phyloP scores from a whole-genome alignment of 1,140 invertebrate genomes.

The Drosophila mayri region DNA sequence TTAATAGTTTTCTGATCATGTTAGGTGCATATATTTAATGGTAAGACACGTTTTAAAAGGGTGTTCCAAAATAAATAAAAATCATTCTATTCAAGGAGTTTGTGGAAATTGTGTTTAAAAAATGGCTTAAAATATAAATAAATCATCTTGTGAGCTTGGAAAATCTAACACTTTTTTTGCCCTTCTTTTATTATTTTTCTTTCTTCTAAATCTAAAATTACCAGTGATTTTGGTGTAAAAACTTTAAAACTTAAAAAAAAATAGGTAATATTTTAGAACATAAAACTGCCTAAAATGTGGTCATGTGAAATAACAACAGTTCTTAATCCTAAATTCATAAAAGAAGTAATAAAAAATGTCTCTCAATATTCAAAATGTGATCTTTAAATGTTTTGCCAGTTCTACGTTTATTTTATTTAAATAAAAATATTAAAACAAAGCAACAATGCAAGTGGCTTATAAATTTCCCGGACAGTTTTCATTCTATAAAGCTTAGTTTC shows the following conservation, averaged over 20 bases:
- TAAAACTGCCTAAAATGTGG: not conserved
- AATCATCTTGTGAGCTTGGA: too few species aligned
- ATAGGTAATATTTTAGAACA: not conserved
- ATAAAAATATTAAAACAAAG: not conserved
- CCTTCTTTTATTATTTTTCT: too few species aligned
- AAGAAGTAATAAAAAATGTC: not conserved
- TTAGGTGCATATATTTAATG: not conserved
- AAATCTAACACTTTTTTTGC: too few species aligned
- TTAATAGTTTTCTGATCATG: not conserved
- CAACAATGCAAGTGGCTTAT: not conserved
- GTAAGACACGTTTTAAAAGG: too few species aligned
- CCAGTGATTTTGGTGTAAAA: not conserved
- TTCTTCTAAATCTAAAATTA: not conserved
- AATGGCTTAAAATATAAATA: not conserved
- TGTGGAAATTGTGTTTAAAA: too few species aligned
- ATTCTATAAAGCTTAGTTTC: not conserved
- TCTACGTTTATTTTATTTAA: not conserved
- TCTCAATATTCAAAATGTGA: not conserved
- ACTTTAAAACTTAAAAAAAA: not conserved
- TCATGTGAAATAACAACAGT: not conserved
- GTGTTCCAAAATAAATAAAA: too few species aligned
- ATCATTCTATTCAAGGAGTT: too few species aligned
- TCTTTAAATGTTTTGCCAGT: not conserved
- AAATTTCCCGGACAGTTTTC: too few species aligned
- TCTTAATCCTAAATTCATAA: not conserved